Evolutionary conservation across 2,888 invertebrate genomes (phyloP).

Genomic region (Lampropteryx suffumata): DNA sequence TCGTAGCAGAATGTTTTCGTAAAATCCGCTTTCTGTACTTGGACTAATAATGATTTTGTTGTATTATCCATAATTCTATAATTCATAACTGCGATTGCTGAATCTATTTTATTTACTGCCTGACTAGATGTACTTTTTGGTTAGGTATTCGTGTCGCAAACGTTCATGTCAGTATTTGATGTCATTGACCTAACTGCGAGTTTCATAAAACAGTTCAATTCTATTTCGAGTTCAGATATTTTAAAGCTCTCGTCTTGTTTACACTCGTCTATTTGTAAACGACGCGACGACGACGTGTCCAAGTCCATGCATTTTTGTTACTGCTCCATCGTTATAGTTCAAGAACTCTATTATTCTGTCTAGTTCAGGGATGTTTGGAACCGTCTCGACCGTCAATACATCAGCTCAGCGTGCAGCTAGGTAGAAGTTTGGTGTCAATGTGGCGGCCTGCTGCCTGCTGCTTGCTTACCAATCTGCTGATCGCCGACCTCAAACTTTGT

Average conservation of each 20-base stretch:
- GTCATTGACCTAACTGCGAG: conserved; percentile 15
- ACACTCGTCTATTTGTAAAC: conserved; percentile 18
- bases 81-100: too few relatives aligned
- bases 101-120: too few relatives aligned
- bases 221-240: conserved; percentile 16
- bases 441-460: not conserved
- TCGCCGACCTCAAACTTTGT: conserved; percentile 6
- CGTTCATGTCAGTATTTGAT: not conserved
- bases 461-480: conserved; percentile 1
- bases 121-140: too few relatives aligned
- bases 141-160: not conserved
- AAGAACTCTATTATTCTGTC: not conserved
- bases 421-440: too few relatives aligned
- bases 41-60: too few relatives aligned
- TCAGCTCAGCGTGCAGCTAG: too few relatives aligned
- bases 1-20: too few relatives aligned
- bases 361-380: conserved; percentile 22
- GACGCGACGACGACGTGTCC: not conserved
- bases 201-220: not conserved
- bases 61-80: too few relatives aligned
- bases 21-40: too few relatives aligned
- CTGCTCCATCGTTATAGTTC: conserved; percentile 1
- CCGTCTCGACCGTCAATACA: not conserved
- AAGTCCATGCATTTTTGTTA: not conserved
- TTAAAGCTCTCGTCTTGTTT: conserved; percentile 21